These are phyloP conservation scores for Netelia inedita DNA, from an alignment of 2,888 invertebrate genomes.

Conservation along the genomic window DNA sequence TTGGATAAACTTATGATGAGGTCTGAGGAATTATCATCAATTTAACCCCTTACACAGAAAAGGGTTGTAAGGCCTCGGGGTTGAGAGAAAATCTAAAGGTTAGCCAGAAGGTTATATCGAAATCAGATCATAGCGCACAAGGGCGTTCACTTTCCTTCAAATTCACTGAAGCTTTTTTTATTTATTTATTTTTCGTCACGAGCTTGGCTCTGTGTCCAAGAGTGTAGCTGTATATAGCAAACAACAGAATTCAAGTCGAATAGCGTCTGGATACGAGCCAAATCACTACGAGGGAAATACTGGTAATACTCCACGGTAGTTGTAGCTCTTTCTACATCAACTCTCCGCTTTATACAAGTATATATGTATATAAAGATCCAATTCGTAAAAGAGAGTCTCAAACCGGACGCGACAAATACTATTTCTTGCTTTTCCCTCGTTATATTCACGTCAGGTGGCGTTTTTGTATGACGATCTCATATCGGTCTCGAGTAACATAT, in stretches of 20 bases:
- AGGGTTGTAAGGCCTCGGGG: background rate
- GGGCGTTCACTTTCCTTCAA: conserved; percentile 31
- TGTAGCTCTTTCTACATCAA: background rate
- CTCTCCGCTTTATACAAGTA: background rate
- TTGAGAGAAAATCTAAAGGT: background rate
- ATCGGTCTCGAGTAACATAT: background rate
- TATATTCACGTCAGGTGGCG: conserved; percentile 9
- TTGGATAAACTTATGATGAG: background rate
- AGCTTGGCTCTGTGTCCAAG: conserved; percentile 45
- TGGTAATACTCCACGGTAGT: conserved; percentile 45
- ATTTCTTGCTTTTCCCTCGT: conserved; percentile 13
- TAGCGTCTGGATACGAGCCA: conserved; percentile 60
- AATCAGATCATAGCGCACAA: background rate
- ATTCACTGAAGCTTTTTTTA: conserved; percentile 38
- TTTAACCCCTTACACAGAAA: background rate
- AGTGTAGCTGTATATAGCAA: conserved; percentile 19
- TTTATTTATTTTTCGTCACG: background rate
- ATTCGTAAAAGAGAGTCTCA: conserved; percentile 42
- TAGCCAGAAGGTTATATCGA: background rate
- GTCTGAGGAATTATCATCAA: background rate
- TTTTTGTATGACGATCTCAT: conserved; percentile 1
- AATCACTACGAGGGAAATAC: conserved; percentile 55
- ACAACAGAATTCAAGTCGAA: conserved; percentile 59
- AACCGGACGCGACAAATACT: conserved; percentile 14
- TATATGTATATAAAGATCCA: conserved; percentile 34